phyloP scores from a whole-genome alignment of 2,113 vertebrate species.

The Sceloporus undulatus region DNA sequence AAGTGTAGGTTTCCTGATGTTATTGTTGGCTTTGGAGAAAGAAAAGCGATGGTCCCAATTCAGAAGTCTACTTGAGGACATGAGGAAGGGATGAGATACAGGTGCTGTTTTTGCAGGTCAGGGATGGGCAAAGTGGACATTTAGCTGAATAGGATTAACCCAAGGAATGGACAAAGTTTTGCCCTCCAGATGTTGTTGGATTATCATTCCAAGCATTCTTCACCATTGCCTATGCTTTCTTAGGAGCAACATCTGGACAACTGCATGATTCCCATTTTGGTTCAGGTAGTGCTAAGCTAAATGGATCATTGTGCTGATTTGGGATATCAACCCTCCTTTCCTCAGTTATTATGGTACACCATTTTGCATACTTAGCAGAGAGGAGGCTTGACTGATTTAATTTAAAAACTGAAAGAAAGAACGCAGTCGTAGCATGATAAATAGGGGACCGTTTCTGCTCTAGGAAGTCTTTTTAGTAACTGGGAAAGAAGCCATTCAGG shows the following conservation, averaged over 20 bases:
- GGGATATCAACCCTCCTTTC: neutral
- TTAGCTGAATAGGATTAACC: neutral
- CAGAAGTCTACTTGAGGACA: neutral
- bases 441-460: neutral
- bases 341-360: neutral
- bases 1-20: neutral
- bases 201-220: neutral
- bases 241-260: neutral
- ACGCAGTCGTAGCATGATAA: neutral
- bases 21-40: neutral
- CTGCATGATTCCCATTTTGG: neutral
- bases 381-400: neutral
- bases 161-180: too few species aligned
- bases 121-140: neutral
- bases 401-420: neutral
- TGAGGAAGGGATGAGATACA: too few species aligned
- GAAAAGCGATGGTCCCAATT: neutral
- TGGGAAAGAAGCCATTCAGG: conserved; percentile 2
- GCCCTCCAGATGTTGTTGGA: neutral
- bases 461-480: neutral
- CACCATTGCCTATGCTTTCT: neutral
- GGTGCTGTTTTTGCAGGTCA: neutral
- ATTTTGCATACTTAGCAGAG: neutral
- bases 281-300: neutral
- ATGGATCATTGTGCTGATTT: neutral